These are phyloP conservation scores for Coracopsis vasa DNA, from an alignment of 2,113 vertebrate genomes.

Conservation along the genomic window DNA sequence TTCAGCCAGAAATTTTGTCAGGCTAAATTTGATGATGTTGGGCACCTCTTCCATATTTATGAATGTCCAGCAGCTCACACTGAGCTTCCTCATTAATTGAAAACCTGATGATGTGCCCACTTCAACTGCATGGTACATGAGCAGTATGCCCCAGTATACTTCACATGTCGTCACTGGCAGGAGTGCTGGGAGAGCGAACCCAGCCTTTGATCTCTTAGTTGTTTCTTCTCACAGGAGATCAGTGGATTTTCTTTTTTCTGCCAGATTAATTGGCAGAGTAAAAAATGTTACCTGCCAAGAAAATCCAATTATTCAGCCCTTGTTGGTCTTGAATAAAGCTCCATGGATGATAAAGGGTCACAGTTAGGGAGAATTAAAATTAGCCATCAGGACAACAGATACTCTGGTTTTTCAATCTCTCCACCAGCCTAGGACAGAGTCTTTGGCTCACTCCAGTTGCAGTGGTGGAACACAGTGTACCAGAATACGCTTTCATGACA, in stretches of 20 bases:
- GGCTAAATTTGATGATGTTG: neutral
- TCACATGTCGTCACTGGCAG: neutral
- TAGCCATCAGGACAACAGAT: neutral
- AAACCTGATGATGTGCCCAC: neutral
- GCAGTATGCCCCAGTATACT: neutral
- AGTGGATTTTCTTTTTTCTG: neutral
- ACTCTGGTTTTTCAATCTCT: neutral
- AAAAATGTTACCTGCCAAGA: slow-evolving; percentile 20
- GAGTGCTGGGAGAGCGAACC: neutral
- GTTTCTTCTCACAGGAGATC: neutral
- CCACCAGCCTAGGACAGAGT: neutral
- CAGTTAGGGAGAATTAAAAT: slow-evolving; percentile 10
- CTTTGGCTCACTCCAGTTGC: neutral
- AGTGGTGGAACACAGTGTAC: neutral
- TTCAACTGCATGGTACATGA: neutral
- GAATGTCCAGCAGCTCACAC: neutral
- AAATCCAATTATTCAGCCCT: slow-evolving; percentile 34
- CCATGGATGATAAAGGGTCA: neutral
- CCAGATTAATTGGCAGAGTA: neutral
- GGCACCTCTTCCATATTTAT: neutral
- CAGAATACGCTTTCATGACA: neutral
- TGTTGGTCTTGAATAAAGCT: slow-evolving; percentile 9
- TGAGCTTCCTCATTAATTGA: neutral
- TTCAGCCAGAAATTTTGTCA: neutral
- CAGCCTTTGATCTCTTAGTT: neutral